Base-by-base conservation (phyloP, 2,113 vertebrate species). In the Pachyramphus minor region DNA sequence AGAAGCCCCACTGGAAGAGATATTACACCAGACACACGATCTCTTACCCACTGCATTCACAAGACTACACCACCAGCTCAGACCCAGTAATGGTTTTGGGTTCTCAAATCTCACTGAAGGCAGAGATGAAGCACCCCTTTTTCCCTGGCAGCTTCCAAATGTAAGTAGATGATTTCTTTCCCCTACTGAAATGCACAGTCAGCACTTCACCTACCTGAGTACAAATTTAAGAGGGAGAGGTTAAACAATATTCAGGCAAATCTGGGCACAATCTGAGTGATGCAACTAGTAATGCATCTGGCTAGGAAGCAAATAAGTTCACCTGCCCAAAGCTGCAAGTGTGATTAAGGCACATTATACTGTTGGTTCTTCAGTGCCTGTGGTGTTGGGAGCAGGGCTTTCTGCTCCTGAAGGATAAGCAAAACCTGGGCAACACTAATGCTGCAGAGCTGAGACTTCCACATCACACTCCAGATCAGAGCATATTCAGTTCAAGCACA, bases 91-190 rank as follows among this genome's bases (percentile, higher is more conserved):
- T 0, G 8, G 64, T n/a, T 83, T 31, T 23, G 42, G 20, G 15
- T 18, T 67, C 49, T 72, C 35, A 44, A 4, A 72, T 52, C 35
- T 35, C 44, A 74, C 69, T 37, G 50, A 66, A 58, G 33, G 49
- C 6, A 12, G 69, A 75, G 14, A 45, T 78, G 23, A 86, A 45
- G 62, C 39, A 45, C 19, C 30, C 10, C 23, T 60, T 63, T 28
- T 42, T 19, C 0, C 0, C 0, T 0, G 82, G 37, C 20, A 77
- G 45, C 28, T 42, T 74, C 39, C 35, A 14, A 67, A 33, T 16
- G 25, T 30, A 55, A 75, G 27, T 2, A 45, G 18, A 53, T 41
- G 1, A 35, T 72, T 77, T 74, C 6, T 73, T 77, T 66, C 18
- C 45, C 33, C 19, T 27, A 11, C 24, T 19, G n/a, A 55, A 63